phyloP scores from a whole-genome alignment of 2,113 vertebrate species.

The Lates calcarifer region DNA sequence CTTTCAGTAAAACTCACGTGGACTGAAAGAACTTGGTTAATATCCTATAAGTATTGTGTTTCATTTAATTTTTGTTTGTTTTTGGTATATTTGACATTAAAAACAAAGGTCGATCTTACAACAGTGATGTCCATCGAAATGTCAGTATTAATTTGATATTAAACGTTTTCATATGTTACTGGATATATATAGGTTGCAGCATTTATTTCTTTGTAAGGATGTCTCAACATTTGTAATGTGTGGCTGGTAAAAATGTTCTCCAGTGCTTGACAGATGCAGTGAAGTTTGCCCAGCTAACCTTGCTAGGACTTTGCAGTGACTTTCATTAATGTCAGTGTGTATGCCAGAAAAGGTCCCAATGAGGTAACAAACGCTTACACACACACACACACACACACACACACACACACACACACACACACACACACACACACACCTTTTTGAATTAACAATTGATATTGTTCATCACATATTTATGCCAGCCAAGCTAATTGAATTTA shows the following conservation, averaged over 20 bases:
- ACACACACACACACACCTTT: background rate
- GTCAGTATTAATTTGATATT: background rate
- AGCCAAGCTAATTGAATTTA: constrained; percentile 22
- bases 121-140: no score
- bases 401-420: background rate
- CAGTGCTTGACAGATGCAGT: background rate
- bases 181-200: background rate
- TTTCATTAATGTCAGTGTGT: no score
- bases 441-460: constrained; percentile 9
- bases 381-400: no score
- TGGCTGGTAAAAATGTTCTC: background rate
- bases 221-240: constrained; percentile 1
- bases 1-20: background rate
- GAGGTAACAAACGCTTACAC: no score
- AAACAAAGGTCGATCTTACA: no score
- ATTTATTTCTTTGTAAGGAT: background rate
- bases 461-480: constrained; percentile 21
- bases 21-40: no score
- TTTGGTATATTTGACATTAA: no score
- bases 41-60: no score
- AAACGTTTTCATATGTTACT: background rate
- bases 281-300: no score
- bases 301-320: no score
- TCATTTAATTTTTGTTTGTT: no score
- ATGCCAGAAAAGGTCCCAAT: no score